phyloP scores from a whole-genome alignment of 1,140 invertebrate species.

The Potamilus streckersoni region DNA sequence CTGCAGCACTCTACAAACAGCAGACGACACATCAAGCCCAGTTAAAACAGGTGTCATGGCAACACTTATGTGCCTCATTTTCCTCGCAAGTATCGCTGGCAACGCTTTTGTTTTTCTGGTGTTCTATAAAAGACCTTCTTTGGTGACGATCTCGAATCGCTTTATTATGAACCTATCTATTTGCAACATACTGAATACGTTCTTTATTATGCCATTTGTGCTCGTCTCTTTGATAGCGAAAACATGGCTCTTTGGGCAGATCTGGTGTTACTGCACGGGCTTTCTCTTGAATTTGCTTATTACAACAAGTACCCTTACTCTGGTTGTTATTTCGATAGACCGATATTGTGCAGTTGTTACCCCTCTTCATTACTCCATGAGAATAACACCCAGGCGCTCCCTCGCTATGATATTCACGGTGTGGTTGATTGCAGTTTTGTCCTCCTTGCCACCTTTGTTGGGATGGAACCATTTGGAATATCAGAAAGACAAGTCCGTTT shows the following conservation, averaged over 20 bases:
- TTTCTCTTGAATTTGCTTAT: slow-evolving; percentile 71
- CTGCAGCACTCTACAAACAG: neutral
- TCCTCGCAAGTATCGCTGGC: slow-evolving; percentile 67
- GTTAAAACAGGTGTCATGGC: slow-evolving; percentile 18
- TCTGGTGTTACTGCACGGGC: slow-evolving; percentile 70
- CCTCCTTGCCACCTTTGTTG: slow-evolving; percentile 55
- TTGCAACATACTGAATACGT: slow-evolving; percentile 76
- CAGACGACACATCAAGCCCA: slow-evolving; percentile 4
- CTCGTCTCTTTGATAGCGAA: slow-evolving; percentile 64
- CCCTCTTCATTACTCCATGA: slow-evolving; percentile 69
- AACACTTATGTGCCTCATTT: slow-evolving; percentile 45
- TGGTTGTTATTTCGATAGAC: slow-evolving; percentile 85
- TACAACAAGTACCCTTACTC: slow-evolving; percentile 76
- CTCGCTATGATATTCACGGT: slow-evolving; percentile 76
- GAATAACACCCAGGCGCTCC: slow-evolving; percentile 80
- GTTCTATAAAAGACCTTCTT: slow-evolving; percentile 71
- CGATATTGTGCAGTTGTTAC: slow-evolving; percentile 82
- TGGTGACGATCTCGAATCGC: slow-evolving; percentile 76
- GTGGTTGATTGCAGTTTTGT: slow-evolving; percentile 71
- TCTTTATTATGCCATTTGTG: slow-evolving; percentile 74
- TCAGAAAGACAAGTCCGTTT: slow-evolving; percentile 57
- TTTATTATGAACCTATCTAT: slow-evolving; percentile 79
- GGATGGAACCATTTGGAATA: slow-evolving; percentile 62
- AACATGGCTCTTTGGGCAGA: slow-evolving; percentile 61
- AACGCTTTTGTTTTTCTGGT: slow-evolving; percentile 74